Evolutionary conservation across 1,140 invertebrate species (phyloP), one percentile per base, ranked within the genome.

Genomic region (Harlomillsia oculata): DNA sequence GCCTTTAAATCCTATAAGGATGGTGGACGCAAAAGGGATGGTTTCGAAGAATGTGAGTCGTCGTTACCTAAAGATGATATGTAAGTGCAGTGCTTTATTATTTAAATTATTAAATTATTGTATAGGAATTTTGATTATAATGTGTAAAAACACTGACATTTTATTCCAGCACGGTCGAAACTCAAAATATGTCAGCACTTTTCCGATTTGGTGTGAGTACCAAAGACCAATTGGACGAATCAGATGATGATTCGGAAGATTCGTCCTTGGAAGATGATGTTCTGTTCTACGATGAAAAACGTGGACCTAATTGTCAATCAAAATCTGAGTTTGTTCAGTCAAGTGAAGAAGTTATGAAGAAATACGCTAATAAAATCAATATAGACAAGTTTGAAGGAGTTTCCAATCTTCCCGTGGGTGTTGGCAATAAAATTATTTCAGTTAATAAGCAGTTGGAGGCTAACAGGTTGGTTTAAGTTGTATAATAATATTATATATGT

Each of bases 331-430:
- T n/a, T 80, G 90, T 79, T 69, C 89, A 92, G 69, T 85, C 88
- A 3, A 76, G 74, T 41, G 87, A 90, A 39, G 90, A 91, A 65
- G 64, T 89, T 0, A 80, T 88, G 46, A 80, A 81, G 52, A 87
- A 84, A 60, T 91, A 80, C 70, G 71, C 80, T 0, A 80, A 86
- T 61, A 89, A 85, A 75, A 89, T 94, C 25, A 91, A 87, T 74
- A 76, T 92, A 13, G 85, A 89, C 56, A 82, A 83, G 69, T 90
- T 89, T 69, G 82, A 85, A 69, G 77, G 78, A 1, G 80, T 81
- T 11, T 68, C 71, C 14, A 72, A 84, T 58, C 77, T 81, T 20
- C 75, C 72, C n/a, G 60, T 70, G 50, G 78, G 78, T 9, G 79
- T 81, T 5, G 77, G 79, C 41, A 85, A 84, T 69, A 72, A 78